Evolutionary conservation across 53 echinoderm and acorn worm species (phyloP), one percentile per base, ranked within the genome.

Genomic region (Echinometra lucunter): DNA sequence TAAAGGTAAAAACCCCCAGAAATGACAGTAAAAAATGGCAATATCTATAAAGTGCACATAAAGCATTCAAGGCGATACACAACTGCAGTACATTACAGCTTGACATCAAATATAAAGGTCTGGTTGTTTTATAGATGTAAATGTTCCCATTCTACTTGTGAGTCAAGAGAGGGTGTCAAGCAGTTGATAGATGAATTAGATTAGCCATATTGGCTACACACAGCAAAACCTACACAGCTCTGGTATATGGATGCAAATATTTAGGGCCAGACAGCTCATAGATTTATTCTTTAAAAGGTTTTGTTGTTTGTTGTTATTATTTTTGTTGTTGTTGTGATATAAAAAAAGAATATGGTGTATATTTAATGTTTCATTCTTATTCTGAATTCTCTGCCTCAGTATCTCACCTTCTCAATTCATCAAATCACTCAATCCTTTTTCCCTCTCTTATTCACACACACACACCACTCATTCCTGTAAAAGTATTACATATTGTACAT

Each of bases 81-180:
- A 32, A 32, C 19, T 69, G 34, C 32, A 69, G 30, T 69, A 69
- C 8, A 69, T 6, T 12, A 34, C 69, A 30, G 32, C 8, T 69
- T 5, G 30, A 32, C 12, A 32, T 69, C n/a, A 69, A 19, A 6
- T 19, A 2, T 32, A 69, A 34, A 78, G 42, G 23, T 23, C 21
- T 78, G 78, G 63, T 78, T 19, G 42, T 40, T 42, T 78, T 42
- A 40, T 2, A 78, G 78, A 19, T 78, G 42, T 78, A 42, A 78
- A 42, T 78, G 40, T 42, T 38, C 35, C 17, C 19, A n/a, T 42
- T 78, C 38, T 38, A 17, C 21, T 23, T 78, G 40, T 78, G 78
- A 78, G 78, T 78, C 78, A 78, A 78, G 38, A 23, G 19, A 78
- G 78, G 38, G 78, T 78, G 78, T 78, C 21, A 23, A 8, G 78